Base-by-base conservation (phyloP, 2,888 invertebrate genomes). In the Nemotelus nigrinus region DNA sequence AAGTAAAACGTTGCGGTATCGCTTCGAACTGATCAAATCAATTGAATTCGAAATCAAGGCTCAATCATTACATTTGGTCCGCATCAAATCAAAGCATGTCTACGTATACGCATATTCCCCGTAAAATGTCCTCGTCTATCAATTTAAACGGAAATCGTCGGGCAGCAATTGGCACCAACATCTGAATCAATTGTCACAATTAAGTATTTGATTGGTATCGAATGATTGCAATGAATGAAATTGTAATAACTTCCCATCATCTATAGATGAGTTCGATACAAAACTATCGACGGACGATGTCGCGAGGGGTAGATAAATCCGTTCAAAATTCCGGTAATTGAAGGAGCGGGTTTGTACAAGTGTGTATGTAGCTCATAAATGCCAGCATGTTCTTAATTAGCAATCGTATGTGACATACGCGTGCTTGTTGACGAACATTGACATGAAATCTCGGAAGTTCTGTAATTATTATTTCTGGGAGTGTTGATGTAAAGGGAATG, bases 141-240 rank as follows among this genome's bases (percentile, higher is more conserved):
- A 74, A 74, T 74, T 74, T 57, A 63, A 50, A 8, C 45, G 47
- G 39, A 47, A 47, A 48, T 39, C 53, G 55, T 70, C 70, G 53
- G 60, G 45, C 10, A 60, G 63, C 74, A 74, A 74, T 74, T 74
- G 74, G 48, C 74, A 60, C 74, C 74, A 74, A 74, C 74, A 74
- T 74, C 74, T 74, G 74, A 60, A 74, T 74, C 74, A 74, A 74
- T 74, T 74, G 74, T 60, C 48, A 74, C 74, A 74, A 74, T 74
- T 60, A 74, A 74, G 74, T 25, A 74, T 74, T 74, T 74, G 74
- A 74, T 74, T 74, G 45, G 74, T 60, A 60, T 63, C 63, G 63
- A 74, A 74, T 74, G 74, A 50, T 41, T 60, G 63, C 74, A 74
- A 74, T 74, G 60, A 74, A 74, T 44, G 25, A 25, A 25, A 25